phyloP scores from a whole-genome alignment of 2,797 vertebrate species.

The Sphenodon punctatus region DNA sequence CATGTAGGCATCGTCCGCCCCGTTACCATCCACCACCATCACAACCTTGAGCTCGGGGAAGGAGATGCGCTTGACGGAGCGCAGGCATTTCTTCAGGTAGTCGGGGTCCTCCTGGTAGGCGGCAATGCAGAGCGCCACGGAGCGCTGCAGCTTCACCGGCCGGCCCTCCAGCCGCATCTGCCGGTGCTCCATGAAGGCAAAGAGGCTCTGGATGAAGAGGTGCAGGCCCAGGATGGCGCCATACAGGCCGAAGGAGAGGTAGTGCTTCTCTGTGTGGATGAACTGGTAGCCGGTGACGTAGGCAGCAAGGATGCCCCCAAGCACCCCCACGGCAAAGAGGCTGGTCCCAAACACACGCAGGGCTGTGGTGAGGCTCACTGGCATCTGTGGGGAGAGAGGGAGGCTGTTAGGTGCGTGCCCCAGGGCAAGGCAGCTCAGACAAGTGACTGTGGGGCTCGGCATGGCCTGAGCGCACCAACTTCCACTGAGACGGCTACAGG shows the following conservation, averaged over 20 bases:
- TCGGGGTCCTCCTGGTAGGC: constrained; percentile 97
- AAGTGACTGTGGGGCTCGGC: too few relatives aligned
- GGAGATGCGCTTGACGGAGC: constrained; percentile 88
- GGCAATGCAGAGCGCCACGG: constrained; percentile 93
- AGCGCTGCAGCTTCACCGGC: constrained; percentile 77
- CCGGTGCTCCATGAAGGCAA: constrained; percentile 94
- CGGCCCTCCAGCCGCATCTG: constrained; percentile 82
- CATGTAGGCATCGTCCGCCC: constrained; percentile 94
- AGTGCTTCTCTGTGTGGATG: constrained; percentile 97
- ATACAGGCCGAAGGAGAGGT: constrained; percentile 97
- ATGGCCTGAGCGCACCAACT: too few relatives aligned
- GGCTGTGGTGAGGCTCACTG: constrained; percentile 85
- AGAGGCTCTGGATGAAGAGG: constrained; percentile 94
- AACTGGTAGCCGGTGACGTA: constrained; percentile 98
- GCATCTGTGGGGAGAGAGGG: constrained; percentile 80
- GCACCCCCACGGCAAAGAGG: constrained; percentile 91
- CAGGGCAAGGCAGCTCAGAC: too few relatives aligned
- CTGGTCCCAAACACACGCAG: constrained; percentile 91
- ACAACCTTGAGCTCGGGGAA: constrained; percentile 93
- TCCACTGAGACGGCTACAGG: too few relatives aligned
- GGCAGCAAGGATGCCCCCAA: constrained; percentile 93
- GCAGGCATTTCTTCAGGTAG: constrained; percentile 95
- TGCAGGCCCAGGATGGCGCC: constrained; percentile 96
- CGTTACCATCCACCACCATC: constrained; percentile 95
- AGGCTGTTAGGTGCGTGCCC: constrained; percentile 8